Percentiles rank a stretch among this genome's conserved stretches.
These are phyloP conservation scores for Exephanes ischioxanthus DNA, from an alignment of 2,888 invertebrate species.

Conservation along the genomic window DNA sequence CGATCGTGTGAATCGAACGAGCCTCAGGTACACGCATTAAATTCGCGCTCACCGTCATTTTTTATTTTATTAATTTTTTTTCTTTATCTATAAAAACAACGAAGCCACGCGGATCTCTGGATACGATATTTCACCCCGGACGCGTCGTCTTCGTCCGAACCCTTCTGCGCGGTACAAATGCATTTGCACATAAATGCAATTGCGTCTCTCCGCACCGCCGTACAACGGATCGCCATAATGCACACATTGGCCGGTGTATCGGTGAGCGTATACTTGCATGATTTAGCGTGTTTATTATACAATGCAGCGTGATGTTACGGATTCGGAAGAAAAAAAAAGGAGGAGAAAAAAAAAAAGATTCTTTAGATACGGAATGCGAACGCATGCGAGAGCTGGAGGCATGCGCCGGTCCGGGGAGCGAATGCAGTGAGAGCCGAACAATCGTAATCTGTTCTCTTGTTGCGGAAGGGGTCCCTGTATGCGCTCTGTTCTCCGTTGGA, in stretches of 20 bases:
- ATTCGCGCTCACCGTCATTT: background rate
- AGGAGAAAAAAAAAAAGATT: constrained; percentile 25
- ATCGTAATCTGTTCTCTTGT: constrained; percentile 66
- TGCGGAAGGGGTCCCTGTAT: constrained; percentile 30
- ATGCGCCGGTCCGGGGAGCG: constrained; percentile 11
- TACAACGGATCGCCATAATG: background rate
- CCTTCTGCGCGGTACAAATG: background rate
- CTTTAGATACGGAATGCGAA: constrained; percentile 38
- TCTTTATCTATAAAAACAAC: background rate
- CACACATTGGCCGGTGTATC: background rate
- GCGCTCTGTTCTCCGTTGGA: constrained; percentile 24
- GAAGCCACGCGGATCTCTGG: background rate
- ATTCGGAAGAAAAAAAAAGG: constrained; percentile 17
- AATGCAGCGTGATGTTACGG: constrained; percentile 63
- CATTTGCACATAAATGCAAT: constrained; percentile 42
- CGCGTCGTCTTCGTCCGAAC: background rate
- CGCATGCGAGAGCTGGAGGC: constrained; percentile 12
- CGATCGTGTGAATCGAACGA: constrained; percentile 21
- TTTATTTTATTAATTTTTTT: background rate
- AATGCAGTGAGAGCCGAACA: constrained; percentile 46
- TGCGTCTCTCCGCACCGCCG: background rate
- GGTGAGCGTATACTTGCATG: constrained; percentile 39
- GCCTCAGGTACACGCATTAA: background rate
- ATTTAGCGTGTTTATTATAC: constrained; percentile 61
- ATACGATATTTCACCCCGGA: constrained; percentile 29